A percentile compares a stretch with the other conserved stretches of the same genome.
These are phyloP conservation scores for Dicyrtoma fusca DNA, from an alignment of 2,888 invertebrate species.

Conservation along the genomic window DNA sequence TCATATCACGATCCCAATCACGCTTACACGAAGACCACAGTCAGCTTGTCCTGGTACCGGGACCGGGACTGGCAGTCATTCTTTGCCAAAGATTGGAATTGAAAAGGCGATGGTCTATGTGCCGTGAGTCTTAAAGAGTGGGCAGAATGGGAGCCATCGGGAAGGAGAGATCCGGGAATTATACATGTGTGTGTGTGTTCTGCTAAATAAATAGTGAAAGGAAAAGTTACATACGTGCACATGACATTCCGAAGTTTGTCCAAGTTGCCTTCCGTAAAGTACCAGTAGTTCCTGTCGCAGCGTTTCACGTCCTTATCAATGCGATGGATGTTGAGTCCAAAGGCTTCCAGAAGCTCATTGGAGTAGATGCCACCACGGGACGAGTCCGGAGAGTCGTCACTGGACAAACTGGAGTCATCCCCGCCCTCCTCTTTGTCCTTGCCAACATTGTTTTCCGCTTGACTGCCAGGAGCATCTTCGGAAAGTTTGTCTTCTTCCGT, in stretches of 20 bases:
- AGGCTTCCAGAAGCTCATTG: conserved; percentile 81
- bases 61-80: no score
- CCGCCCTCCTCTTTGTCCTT: conserved; percentile 35
- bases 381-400: conserved; percentile 50
- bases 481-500: background rate
- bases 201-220: background rate
- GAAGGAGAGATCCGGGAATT: no score
- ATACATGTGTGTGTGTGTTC: no score
- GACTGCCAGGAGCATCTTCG: no score
- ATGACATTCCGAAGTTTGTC: conserved; percentile 92
- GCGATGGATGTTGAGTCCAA: conserved; percentile 86
- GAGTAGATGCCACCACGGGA: conserved; percentile 61
- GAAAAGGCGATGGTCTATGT: no score
- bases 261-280: conserved; percentile 85
- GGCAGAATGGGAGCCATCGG: no score
- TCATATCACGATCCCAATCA: no score
- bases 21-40: no score
- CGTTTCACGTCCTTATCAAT: conserved; percentile 96
- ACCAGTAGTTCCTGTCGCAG: conserved; percentile 92
- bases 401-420: conserved; percentile 53
- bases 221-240: conserved; percentile 78
- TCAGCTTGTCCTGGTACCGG: no score
- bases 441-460: conserved; percentile 11
- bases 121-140: no score
- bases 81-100: no score